Base-by-base conservation (phyloP, 2,888 invertebrate genomes). In the Thyatira batis region DNA sequence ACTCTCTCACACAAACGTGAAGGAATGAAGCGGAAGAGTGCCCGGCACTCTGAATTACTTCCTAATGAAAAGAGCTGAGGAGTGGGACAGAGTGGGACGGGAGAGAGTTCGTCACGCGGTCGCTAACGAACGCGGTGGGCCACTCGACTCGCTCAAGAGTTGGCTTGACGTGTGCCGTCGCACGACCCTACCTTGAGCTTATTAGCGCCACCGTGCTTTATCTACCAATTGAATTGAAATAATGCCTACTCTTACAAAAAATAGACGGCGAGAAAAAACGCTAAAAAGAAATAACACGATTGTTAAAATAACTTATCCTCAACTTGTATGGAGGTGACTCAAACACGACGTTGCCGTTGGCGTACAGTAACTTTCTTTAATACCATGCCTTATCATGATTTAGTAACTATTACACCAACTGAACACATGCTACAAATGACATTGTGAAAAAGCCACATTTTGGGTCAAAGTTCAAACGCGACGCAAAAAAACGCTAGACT, bases 11-110 rank as follows among this genome's bases (percentile, higher is more conserved):
- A 85, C 86, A 87, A 87, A 85, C 88, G 82, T 79, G 82, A 78
- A 90, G 88, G 89, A 89, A 92, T 89, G 91, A 87, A 88, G 85
- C 88, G 86, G 84, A 87, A 89, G 88, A 88, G 89, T 84, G 85
- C 84, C 85, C 82, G 83, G 84, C 79, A 85, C 89, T 90, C 89
- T 83, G 87, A 89, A 91, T 91, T 91, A 91, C 89, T 92, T 90
- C 89, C 90, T 91, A 92, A 91, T 91, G 91, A 92, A 92, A 90
- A 90, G 90, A 89, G 87, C 82, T 76, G 80, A 83, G 80, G 83
- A 88, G 89, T 86, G 84, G 83, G 81, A 77, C 79, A 76, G 82
- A 84, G 86, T 79, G 78, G 79, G 74, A 73, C 71, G 65, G 73
- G 70, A 75, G 75, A 67, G 74, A 77, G 80, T 82, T 87, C 78